Base-by-base conservation (phyloP, 2,113 vertebrate species). In the Poeciliopsis prolifica region DNA sequence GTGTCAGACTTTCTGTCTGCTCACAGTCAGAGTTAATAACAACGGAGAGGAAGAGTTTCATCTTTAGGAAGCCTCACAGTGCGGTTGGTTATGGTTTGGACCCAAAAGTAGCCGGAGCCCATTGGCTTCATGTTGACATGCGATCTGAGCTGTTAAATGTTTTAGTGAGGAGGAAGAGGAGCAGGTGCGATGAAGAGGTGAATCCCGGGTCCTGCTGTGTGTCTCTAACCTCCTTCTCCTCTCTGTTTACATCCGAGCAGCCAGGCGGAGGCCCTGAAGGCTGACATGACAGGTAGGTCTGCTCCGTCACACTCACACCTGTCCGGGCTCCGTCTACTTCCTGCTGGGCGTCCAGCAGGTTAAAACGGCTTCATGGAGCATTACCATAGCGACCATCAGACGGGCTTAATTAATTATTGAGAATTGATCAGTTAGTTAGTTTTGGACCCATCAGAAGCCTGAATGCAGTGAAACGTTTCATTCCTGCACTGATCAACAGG, bases 251-350 rank as follows among this genome's bases (percentile, higher is more conserved):
- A 75, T 66, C 72, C 65, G 92, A 96, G 87, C 93, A 99, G 98
- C 95, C 98, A 99, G 96, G 98, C 97, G 95, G 98, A 99, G 96
- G 97, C 98, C 95, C 96, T 99, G 95, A 99, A 99, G 95, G 97
- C 97, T 95, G 98, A 98, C 92, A 99, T 99, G 98, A 98, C 97
- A 93, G 98, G 98, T 99, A 95, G 19, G 83, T 74, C 2, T 70
- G 24, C 78, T 33, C 37, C 19, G 9, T 61, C 44, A 48, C 44
- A 48, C 44, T 6, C 14, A 48, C 44, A 48, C 44, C 44, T 48
- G 44, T 48, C 14, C 44, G 44, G 44, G 44, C 44, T 48, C 15
- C 1, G 44, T 48, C 44, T 48, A 19, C 44, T 48, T 58, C 44
- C 44, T 44, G 42, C 42, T 48, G 44, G 17, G 14, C 17, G 19